phyloP scores from a whole-genome alignment of 2,113 vertebrate genomes.

The mouse (Mus musculus) region GRCm39 chr12:94464001-94464500 shows the following conservation, averaged over 20 bases:
- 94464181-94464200: neutral
- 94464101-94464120: neutral
- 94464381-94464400: no score
- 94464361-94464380: neutral
- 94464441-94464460: neutral
- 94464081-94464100: neutral
- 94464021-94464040: neutral
- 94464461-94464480: neutral
- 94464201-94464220: neutral
- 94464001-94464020: neutral
- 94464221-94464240: neutral
- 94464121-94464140: neutral
- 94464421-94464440: neutral
- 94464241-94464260: neutral
- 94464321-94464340: neutral
- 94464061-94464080: neutral
- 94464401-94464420: neutral
- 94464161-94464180: neutral
- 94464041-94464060: neutral
- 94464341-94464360: neutral
- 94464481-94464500: neutral
- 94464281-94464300: accelerated
- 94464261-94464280: neutral
- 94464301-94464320: neutral
- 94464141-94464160: neutral